A percentile compares a stretch with the other conserved stretches of the same genome.
phyloP scores from a whole-genome alignment of 2,888 invertebrate species.

The Perizoma flavofasciatum region DNA sequence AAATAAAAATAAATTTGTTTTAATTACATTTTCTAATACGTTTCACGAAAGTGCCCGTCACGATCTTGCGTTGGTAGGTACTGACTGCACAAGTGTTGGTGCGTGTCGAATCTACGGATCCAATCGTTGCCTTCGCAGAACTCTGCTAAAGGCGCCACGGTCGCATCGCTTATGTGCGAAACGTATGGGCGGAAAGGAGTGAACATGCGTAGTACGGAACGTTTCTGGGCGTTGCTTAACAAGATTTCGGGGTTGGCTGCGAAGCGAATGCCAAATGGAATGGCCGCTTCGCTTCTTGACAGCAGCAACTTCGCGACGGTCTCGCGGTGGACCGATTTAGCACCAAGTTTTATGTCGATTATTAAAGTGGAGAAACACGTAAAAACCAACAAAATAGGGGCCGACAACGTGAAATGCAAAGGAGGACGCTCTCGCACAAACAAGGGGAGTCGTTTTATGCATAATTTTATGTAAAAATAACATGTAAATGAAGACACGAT shows the following conservation, averaged over 20 bases:
- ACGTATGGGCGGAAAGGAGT: not conserved
- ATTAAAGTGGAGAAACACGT: constrained; percentile 55
- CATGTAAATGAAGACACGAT: constrained; percentile 44
- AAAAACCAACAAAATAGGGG: constrained; percentile 61
- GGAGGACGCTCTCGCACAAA: constrained; percentile 76
- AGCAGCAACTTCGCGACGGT: constrained; percentile 73
- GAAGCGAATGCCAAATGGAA: constrained; percentile 33
- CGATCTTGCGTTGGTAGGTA: no score
- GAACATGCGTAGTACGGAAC: constrained; percentile 43
- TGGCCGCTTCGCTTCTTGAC: constrained; percentile 69
- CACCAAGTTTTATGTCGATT: constrained; percentile 58
- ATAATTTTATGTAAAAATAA: constrained; percentile 41
- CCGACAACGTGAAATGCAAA: constrained; percentile 79
- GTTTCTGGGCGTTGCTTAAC: constrained; percentile 61
- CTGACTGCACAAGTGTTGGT: no score
- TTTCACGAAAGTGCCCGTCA: no score
- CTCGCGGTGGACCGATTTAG: constrained; percentile 56
- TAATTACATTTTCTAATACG: no score
- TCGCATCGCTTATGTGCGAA: no score
- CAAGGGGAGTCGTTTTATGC: constrained; percentile 75
- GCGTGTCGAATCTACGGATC: no score
- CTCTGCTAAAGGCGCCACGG: no score
- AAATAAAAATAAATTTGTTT: no score
- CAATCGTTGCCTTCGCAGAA: no score
- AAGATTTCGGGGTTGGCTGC: constrained; percentile 37